Evolutionary conservation across 2,888 invertebrate genomes (phyloP).

Genomic region (Glyphotaelius pellucidus): DNA sequence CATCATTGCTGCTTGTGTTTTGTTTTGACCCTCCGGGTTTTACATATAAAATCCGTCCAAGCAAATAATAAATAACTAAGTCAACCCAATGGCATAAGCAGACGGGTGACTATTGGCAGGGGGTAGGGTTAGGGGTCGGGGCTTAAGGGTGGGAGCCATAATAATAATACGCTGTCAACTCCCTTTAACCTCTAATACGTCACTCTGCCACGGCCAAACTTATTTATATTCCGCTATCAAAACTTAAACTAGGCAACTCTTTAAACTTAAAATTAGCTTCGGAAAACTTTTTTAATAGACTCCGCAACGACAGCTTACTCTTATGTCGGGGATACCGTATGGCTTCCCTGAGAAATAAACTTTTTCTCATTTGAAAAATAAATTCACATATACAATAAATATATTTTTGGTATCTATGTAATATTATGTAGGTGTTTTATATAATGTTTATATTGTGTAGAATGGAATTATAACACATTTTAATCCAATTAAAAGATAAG

Average conservation of each 20-base stretch:
- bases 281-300: neutral
- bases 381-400: neutral
- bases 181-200: conserved; percentile 2
- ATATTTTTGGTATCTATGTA: neutral
- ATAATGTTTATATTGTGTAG: neutral
- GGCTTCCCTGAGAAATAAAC: neutral
- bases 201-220: neutral
- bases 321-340: neutral
- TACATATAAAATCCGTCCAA: neutral
- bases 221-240: neutral
- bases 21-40: too few relatives aligned
- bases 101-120: neutral
- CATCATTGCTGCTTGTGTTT: too few relatives aligned
- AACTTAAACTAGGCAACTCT: conserved; percentile 2
- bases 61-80: neutral
- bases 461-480: neutral
- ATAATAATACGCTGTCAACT: conserved; percentile 2
- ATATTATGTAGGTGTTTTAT: neutral
- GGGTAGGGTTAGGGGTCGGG: neutral
- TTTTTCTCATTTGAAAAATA: neutral
- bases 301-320: neutral
- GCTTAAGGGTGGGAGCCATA: neutral
- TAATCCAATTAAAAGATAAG: neutral
- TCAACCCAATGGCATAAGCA: neutral
- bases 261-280: neutral